Evolutionary conservation across 1,140 invertebrate species (phyloP).

Genomic region (Drosophila oshimai): DNA sequence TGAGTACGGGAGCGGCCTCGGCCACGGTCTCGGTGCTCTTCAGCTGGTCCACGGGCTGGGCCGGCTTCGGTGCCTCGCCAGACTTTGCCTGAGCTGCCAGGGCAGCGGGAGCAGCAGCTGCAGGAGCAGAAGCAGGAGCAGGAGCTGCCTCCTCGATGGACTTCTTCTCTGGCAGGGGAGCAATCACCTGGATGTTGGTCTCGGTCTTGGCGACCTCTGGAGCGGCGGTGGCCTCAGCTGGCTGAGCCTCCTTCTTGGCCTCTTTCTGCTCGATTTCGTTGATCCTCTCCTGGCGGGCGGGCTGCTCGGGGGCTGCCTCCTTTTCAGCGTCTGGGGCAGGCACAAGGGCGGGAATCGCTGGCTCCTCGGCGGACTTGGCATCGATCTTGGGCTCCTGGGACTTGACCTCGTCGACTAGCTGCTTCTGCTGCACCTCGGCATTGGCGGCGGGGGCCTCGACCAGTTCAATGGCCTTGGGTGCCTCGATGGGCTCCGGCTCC

Average conservation of each 20-base stretch:
- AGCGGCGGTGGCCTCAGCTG: conserved; percentile 3
- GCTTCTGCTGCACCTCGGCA: conserved; percentile 45
- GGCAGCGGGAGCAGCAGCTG: conserved; percentile 17
- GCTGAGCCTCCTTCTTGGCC: conserved; percentile 13
- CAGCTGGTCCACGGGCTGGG: conserved; percentile 22
- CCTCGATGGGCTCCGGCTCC: conserved; percentile 46
- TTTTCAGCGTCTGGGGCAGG: conserved; percentile 8
- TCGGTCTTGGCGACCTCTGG: conserved; percentile 21
- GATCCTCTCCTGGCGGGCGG: conserved; percentile 58
- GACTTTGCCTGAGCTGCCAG: conserved; percentile 43
- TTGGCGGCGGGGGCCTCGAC: conserved; percentile 40
- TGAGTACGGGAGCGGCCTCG: conserved; percentile 13
- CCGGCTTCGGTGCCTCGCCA: conserved; percentile 13
- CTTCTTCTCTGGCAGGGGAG: conserved; percentile 37
- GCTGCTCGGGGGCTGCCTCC: conserved; percentile 19
- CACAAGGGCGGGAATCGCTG: not conserved
- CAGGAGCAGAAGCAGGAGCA: not conserved
- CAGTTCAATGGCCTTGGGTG: conserved; percentile 49
- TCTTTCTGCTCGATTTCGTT: conserved; percentile 56
- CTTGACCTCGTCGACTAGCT: conserved; percentile 54
- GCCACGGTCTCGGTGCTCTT: conserved; percentile 37
- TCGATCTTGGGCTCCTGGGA: conserved; percentile 37
- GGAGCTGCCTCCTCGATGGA: not conserved
- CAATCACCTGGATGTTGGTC: conserved; percentile 49
- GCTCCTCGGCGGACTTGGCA: conserved; percentile 34